Percentiles rank a stretch among this genome's conserved stretches.
Evolutionary conservation across 1,140 invertebrate genomes (phyloP).

Genomic region (Drosophila tani): DNA sequence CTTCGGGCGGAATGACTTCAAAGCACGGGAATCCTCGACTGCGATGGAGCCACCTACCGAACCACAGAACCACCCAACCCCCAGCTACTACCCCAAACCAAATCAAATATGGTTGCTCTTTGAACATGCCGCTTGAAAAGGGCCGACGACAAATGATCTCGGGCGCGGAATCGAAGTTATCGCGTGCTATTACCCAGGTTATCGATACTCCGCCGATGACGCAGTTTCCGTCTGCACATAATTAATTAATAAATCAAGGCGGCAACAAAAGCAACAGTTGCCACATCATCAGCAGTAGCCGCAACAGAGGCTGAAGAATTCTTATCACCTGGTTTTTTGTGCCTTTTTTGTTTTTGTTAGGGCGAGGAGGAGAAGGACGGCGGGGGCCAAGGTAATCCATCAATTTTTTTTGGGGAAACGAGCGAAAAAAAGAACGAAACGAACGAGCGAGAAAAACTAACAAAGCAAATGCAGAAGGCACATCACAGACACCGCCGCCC

Average conservation of each 20-base stretch:
- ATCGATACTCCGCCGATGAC: constrained; percentile 66
- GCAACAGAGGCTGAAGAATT: constrained; percentile 33
- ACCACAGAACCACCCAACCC: constrained; percentile 4
- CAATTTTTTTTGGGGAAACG: constrained; percentile 64
- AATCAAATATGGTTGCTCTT: constrained; percentile 60
- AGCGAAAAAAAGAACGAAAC: constrained; percentile 55
- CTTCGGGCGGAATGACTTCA: constrained; percentile 57
- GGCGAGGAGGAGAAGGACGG: background rate
- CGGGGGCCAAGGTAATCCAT: constrained; percentile 76
- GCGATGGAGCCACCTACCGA: constrained; percentile 6
- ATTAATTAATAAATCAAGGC: constrained; percentile 83
- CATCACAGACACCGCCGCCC: constrained; percentile 79
- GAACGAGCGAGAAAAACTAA: constrained; percentile 57
- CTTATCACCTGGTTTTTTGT: constrained; percentile 56
- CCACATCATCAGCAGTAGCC: constrained; percentile 57
- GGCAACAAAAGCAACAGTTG: constrained; percentile 55
- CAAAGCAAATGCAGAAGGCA: constrained; percentile 65
- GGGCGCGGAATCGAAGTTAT: constrained; percentile 53
- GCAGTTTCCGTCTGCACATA: constrained; percentile 74
- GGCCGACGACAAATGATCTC: constrained; percentile 65
- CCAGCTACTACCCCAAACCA: constrained; percentile 27
- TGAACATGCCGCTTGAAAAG: constrained; percentile 51
- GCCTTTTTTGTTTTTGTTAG: background rate
- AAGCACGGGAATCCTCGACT: constrained; percentile 33
- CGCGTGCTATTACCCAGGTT: constrained; percentile 61